Percentiles rank a stretch among this genome's conserved stretches.
These are phyloP conservation scores for Semicossyphus pulcher DNA, from an alignment of 2,113 vertebrate species.

Conservation along the genomic window DNA sequence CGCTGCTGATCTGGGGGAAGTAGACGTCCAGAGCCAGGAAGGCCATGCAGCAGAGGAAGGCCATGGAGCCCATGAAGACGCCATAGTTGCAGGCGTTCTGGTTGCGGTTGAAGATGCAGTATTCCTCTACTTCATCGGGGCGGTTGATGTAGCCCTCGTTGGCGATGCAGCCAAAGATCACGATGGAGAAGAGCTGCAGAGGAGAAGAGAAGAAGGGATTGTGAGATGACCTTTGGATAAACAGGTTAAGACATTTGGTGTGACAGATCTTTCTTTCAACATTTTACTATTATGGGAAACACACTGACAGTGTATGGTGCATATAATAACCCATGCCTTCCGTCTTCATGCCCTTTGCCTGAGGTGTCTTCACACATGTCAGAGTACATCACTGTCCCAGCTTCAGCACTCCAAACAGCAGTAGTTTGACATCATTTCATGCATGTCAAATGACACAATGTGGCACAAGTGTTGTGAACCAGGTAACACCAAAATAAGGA, in stretches of 20 bases:
- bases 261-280: background rate
- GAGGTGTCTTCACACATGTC: background rate
- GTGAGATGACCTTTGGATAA: too few relatives aligned
- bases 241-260: background rate
- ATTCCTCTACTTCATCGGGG: slow-evolving; percentile 82
- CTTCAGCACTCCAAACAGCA: too few relatives aligned
- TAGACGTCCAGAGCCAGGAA: slow-evolving; percentile 95
- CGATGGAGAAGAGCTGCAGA: slow-evolving; percentile 93
- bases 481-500: background rate
- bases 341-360: background rate
- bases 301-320: background rate
- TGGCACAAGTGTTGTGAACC: too few relatives aligned
- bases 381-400: background rate
- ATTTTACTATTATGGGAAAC: background rate
- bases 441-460: too few relatives aligned
- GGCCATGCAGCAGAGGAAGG: slow-evolving; percentile 93
- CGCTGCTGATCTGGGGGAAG: slow-evolving; percentile 98
- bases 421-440: too few relatives aligned
- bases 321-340: background rate
- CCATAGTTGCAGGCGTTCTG: slow-evolving; percentile 94
- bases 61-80: slow-evolving; percentile 92
- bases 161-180: slow-evolving; percentile 95
- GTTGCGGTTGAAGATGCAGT: slow-evolving; percentile 97
- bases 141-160: slow-evolving; percentile 96
- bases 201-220: background rate